A percentile compares a stretch with the other conserved stretches of the same genome.
These are phyloP conservation scores for Drosophila subpulchrella DNA, from an alignment of 1,140 invertebrate genomes.

Conservation along the genomic window DNA sequence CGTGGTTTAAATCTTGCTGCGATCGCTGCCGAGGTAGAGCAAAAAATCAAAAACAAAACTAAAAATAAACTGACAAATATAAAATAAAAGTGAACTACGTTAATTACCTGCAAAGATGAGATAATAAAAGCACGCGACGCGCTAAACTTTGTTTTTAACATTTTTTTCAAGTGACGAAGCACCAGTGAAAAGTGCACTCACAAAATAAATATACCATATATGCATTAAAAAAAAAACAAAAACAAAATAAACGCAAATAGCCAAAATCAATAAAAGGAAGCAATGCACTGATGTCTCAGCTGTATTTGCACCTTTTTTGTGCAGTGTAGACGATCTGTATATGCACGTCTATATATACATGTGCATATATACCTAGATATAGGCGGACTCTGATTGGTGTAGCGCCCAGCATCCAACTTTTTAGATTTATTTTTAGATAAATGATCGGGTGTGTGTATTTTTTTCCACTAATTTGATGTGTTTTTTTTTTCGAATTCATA, in stretches of 20 bases:
- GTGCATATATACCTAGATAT: constrained; percentile 36
- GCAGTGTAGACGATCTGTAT: constrained; percentile 37
- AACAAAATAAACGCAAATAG: not conserved
- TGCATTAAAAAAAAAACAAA: not conserved
- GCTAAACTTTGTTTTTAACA: constrained; percentile 6
- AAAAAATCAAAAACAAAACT: not conserved
- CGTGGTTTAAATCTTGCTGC: constrained; percentile 22
- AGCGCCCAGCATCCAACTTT: constrained; percentile 43
- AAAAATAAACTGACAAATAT: not conserved
- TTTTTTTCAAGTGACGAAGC: constrained; percentile 34
- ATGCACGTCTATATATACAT: constrained; percentile 26
- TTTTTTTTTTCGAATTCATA: constrained; percentile 32
- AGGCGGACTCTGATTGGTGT: constrained; percentile 38
- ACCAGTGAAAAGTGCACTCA: constrained; percentile 21
- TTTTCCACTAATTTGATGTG: constrained; percentile 44
- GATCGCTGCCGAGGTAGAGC: constrained; percentile 27
- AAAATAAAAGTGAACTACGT: not conserved
- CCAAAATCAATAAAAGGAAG: constrained; percentile 16
- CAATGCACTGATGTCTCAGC: constrained; percentile 13
- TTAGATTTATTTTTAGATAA: constrained; percentile 59
- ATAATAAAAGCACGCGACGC: constrained; percentile 24
- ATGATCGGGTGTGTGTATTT: constrained; percentile 29
- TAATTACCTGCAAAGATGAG: constrained; percentile 8
- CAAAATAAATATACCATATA: not conserved
- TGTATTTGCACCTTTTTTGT: constrained; percentile 16